These are phyloP conservation scores for Perithous albicinctus DNA, from an alignment of 2,888 invertebrate genomes.

Conservation along the genomic window DNA sequence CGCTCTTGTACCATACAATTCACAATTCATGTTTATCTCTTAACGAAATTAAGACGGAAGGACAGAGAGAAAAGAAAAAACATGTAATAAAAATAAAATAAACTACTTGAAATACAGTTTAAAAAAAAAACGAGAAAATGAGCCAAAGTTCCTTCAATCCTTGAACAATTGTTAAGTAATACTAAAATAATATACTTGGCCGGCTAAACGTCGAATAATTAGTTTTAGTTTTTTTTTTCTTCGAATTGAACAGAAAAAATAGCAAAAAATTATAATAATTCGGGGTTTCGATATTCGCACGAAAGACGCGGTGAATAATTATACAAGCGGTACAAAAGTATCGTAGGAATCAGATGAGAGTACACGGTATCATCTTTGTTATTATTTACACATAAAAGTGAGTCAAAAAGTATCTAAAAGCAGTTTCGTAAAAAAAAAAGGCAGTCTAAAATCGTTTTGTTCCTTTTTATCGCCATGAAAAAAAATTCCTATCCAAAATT, in stretches of 20 bases:
- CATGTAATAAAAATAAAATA: conserved; percentile 45
- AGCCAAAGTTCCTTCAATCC: conserved; percentile 29
- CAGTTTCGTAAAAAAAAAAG: no score
- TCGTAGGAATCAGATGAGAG: conserved; percentile 41
- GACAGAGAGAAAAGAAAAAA: conserved; percentile 27
- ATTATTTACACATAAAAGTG: conserved; percentile 60
- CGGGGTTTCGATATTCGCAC: conserved; percentile 8
- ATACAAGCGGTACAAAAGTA: conserved; percentile 33
- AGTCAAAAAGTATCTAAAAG: conserved; percentile 31
- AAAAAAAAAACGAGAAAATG: conserved; percentile 24
- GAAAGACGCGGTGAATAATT: conserved; percentile 23
- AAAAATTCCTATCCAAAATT: no score
- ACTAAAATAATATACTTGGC: conserved; percentile 39
- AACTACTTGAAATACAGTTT: conserved; percentile 33
- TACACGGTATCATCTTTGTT: conserved; percentile 39
- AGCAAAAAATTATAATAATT: no score
- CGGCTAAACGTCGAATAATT: neutral
- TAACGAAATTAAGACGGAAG: neutral
- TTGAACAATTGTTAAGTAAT: conserved; percentile 21
- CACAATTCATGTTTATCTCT: conserved; percentile 15
- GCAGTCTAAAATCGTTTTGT: no score
- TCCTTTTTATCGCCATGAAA: no score
- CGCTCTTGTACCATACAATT: conserved; percentile 33
- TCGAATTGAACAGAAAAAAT: no score
- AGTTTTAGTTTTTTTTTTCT: no score